Evolutionary conservation across 2,888 invertebrate genomes (phyloP).

Genomic region (Polyploca ridens): DNA sequence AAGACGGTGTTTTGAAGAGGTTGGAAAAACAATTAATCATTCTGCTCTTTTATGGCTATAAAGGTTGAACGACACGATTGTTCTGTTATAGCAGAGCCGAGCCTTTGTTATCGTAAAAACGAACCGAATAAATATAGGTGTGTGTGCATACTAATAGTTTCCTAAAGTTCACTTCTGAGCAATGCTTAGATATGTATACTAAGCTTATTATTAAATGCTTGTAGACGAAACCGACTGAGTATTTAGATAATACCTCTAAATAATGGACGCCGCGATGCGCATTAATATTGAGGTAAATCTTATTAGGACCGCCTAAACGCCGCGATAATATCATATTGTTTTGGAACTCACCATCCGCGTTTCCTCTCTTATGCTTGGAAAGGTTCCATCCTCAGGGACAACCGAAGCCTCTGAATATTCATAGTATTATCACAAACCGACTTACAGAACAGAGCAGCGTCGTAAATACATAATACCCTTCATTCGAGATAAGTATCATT

Average conservation of each 20-base stretch:
- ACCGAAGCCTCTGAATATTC: conserved; percentile 76
- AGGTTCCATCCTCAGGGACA: conserved; percentile 78
- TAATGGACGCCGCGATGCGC: conserved; percentile 81
- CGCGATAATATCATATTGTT: conserved; percentile 83
- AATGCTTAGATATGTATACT: conserved; percentile 29
- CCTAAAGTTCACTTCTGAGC: conserved; percentile 44
- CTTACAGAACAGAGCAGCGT: conserved; percentile 72
- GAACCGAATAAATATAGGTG: conserved; percentile 35
- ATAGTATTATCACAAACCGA: conserved; percentile 79
- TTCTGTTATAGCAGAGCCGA: conserved; percentile 73
- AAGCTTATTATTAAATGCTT: conserved; percentile 47
- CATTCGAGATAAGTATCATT: conserved; percentile 59
- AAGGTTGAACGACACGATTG: conserved; percentile 80
- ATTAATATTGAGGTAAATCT: conserved; percentile 84
- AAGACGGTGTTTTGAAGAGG: conserved; percentile 83
- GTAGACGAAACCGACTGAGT: conserved; percentile 60
- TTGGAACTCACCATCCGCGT: conserved; percentile 79
- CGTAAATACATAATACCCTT: conserved; percentile 71
- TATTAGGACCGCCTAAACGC: conserved; percentile 82
- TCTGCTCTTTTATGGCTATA: conserved; percentile 74
- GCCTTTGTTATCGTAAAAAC: conserved; percentile 66
- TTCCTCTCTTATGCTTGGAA: conserved; percentile 80
- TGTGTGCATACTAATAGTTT: conserved; percentile 45
- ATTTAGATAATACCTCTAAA: conserved; percentile 77
- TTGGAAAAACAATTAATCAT: conserved; percentile 83